Conservation (phyloP, 2,888 invertebrate genomes). For the Noctuana brunneofusca region DNA sequence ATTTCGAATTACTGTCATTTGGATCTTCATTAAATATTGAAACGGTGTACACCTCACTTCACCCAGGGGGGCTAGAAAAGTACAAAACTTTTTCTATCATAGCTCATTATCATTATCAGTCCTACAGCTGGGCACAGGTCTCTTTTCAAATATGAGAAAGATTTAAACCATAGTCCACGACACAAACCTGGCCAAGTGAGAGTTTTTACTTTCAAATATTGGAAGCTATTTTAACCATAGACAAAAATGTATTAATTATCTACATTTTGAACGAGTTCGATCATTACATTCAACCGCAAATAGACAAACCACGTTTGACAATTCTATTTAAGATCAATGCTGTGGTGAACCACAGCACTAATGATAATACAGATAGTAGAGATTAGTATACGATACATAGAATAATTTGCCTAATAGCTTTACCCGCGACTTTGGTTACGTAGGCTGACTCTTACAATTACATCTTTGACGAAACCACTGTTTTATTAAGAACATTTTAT, state of each 20-base stretch:
- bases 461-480: background rate
- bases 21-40: background rate
- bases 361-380: background rate
- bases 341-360: slow-evolving; percentile 5
- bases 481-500: background rate
- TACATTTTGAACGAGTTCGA: background rate
- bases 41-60: background rate
- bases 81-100: background rate
- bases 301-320: slow-evolving; percentile 19
- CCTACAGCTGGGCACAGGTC: no score
- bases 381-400: background rate
- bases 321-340: slow-evolving; percentile 8
- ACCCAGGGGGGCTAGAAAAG: background rate
- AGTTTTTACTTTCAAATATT: no score
- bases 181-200: no score
- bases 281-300: slow-evolving; percentile 7
- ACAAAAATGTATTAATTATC: no score
- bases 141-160: no score
- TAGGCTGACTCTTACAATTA: background rate
- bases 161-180: no score
- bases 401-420: background rate
- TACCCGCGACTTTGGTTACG: no score
- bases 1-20: slow-evolving; percentile 11
- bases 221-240: no score
- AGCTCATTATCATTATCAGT: no score